Conservation (phyloP, 2,888 invertebrate species). For the Smittia sp. region DNA sequence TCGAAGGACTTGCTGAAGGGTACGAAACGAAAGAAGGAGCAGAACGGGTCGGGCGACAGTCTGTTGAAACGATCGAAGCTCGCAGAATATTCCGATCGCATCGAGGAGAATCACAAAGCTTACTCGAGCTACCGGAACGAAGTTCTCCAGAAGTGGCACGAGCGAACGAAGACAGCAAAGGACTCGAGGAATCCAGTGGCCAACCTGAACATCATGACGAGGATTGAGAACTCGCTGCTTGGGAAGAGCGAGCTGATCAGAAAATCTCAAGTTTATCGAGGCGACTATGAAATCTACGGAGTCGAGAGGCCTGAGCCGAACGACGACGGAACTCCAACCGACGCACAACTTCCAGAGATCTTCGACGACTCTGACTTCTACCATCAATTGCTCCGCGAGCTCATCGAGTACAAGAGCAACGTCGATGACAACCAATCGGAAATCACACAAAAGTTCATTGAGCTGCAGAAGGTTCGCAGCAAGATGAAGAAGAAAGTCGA, state of each 20-base stretch:
- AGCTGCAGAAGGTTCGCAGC: constrained; percentile 84
- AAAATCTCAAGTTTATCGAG: constrained; percentile 76
- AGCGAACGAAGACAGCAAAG: constrained; percentile 75
- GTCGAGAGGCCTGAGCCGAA: constrained; percentile 50
- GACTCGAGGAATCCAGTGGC: constrained; percentile 58
- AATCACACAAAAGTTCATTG: constrained; percentile 85
- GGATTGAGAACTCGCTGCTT: constrained; percentile 80
- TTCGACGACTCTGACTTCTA: constrained; percentile 98
- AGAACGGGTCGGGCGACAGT: constrained; percentile 26
- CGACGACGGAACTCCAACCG: constrained; percentile 53
- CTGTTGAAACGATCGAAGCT: constrained; percentile 54
- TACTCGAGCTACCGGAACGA: constrained; percentile 71
- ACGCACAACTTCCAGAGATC: constrained; percentile 74
- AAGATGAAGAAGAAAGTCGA: constrained; percentile 93
- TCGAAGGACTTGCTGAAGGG: constrained; percentile 58
- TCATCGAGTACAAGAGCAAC: constrained; percentile 87
- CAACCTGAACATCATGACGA: constrained; percentile 58
- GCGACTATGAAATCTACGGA: constrained; percentile 66
- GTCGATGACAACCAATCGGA: constrained; percentile 80
- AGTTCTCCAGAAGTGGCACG: constrained; percentile 91
- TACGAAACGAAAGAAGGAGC: constrained; percentile 43
- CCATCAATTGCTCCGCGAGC: constrained; percentile 84
- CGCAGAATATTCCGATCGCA: constrained; percentile 59
- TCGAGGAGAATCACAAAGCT: constrained; percentile 59
- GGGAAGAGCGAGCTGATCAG: constrained; percentile 74